phyloP scores from a whole-genome alignment of 2,797 vertebrate genomes.

The Sebastes elongatus region DNA sequence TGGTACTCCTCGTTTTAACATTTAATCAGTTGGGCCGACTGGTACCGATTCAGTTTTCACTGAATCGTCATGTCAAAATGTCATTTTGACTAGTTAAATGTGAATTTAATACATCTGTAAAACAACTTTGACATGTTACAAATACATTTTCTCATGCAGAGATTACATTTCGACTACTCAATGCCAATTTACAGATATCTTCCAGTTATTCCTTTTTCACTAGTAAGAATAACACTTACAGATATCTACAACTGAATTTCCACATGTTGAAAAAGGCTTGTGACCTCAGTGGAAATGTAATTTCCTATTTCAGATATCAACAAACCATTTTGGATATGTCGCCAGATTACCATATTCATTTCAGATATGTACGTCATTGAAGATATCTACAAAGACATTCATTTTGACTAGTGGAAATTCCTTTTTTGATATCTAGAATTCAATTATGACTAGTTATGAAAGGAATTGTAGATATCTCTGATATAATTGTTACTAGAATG shows the following conservation, averaged over 20 bases:
- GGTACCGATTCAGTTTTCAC: neutral
- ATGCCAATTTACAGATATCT: fast-evolving
- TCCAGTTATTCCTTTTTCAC: neutral
- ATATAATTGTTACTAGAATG: too few relatives aligned
- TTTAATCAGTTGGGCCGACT: neutral
- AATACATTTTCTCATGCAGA: neutral
- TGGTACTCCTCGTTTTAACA: neutral
- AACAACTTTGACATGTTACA: neutral
- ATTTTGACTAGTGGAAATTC: neutral
- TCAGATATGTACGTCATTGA: neutral
- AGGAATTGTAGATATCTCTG: too few relatives aligned
- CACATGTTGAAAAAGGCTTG: neutral
- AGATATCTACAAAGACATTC: neutral
- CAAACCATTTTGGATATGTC: neutral
- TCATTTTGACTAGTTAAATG: neutral
- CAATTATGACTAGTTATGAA: neutral
- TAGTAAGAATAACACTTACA: neutral
- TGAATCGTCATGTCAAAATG: neutral
- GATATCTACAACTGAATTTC: neutral
- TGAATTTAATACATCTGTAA: neutral
- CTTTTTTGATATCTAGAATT: neutral
- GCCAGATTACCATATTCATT: neutral
- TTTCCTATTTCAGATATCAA: neutral
- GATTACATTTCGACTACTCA: neutral
- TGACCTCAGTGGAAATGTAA: neutral